phyloP scores from a whole-genome alignment of 2,113 vertebrate genomes.

The Arizona elegans region DNA sequence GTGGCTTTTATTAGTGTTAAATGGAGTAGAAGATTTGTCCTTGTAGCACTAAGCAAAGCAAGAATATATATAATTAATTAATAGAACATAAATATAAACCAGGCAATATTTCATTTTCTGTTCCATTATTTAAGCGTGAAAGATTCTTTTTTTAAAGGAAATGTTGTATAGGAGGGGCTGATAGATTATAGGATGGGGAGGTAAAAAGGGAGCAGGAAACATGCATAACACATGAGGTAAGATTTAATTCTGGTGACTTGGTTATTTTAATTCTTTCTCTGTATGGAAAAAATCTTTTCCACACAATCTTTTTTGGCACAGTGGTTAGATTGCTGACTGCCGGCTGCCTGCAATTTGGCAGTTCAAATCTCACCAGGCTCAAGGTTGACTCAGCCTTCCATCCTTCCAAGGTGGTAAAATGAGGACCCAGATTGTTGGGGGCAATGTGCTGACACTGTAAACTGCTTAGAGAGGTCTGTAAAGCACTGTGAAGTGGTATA shows the following conservation, averaged over 20 bases:
- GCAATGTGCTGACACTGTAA: too few relatives aligned
- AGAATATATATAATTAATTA: constrained; percentile 20
- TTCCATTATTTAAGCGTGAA: not conserved
- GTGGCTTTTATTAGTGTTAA: constrained; percentile 20
- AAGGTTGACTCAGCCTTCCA: too few relatives aligned
- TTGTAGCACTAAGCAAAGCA: constrained; percentile 3
- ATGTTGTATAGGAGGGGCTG: not conserved
- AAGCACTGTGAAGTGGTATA: too few relatives aligned
- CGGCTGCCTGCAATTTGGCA: too few relatives aligned
- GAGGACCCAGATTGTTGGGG: too few relatives aligned
- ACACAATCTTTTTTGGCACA: too few relatives aligned
- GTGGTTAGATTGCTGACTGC: too few relatives aligned
- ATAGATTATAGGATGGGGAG: not conserved
- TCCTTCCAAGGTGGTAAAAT: too few relatives aligned
- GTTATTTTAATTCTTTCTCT: not conserved
- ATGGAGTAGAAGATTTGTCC: not conserved
- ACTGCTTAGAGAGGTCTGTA: too few relatives aligned
- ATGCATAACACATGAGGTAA: not conserved
- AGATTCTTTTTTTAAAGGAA: not conserved
- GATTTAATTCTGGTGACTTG: not conserved
- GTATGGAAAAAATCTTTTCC: not conserved
- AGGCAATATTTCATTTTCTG: not conserved
- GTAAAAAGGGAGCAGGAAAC: not conserved
- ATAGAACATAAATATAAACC: not conserved
- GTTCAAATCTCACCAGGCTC: too few relatives aligned